Percentiles rank a stretch among this genome's conserved stretches.
phyloP scores from a whole-genome alignment of 92 coral and sea anemone genomes.

The Muricea muricata region DNA sequence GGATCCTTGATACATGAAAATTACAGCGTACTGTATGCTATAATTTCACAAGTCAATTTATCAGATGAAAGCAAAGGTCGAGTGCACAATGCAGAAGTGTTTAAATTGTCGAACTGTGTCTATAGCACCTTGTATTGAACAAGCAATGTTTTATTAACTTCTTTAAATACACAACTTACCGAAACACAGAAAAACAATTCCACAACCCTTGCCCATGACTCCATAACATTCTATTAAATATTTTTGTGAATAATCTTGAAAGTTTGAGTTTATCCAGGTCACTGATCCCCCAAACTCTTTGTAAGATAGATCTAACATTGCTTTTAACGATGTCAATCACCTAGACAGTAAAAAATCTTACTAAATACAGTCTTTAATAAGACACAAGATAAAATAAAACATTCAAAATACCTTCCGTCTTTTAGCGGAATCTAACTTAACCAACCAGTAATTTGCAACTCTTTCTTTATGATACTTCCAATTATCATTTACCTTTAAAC shows the following conservation, averaged over 20 bases:
- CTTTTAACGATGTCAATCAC: constrained; percentile 90
- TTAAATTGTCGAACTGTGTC: no score
- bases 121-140: no score
- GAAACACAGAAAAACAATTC: constrained; percentile 92
- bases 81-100: no score
- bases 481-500: constrained; percentile 80
- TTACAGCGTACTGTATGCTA: no score
- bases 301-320: constrained; percentile 88
- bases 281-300: constrained; percentile 92
- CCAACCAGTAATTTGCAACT: constrained; percentile 97
- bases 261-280: constrained; percentile 90
- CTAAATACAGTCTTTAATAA: no score
- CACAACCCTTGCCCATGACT: constrained; percentile 98
- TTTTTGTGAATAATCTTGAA: constrained; percentile 84
- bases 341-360: constrained; percentile 27
- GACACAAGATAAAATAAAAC: neutral
- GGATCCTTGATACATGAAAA: no score
- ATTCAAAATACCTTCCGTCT: constrained; percentile 75
- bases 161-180: constrained; percentile 70
- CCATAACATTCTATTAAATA: constrained; percentile 91
- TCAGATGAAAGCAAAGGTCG: no score
- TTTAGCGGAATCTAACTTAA: constrained; percentile 91
- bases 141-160: no score
- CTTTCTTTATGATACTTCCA: constrained; percentile 98
- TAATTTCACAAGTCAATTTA: no score